These are phyloP conservation scores for Corythucha ciliata DNA, from an alignment of 2,888 invertebrate species.

Conservation along the genomic window DNA sequence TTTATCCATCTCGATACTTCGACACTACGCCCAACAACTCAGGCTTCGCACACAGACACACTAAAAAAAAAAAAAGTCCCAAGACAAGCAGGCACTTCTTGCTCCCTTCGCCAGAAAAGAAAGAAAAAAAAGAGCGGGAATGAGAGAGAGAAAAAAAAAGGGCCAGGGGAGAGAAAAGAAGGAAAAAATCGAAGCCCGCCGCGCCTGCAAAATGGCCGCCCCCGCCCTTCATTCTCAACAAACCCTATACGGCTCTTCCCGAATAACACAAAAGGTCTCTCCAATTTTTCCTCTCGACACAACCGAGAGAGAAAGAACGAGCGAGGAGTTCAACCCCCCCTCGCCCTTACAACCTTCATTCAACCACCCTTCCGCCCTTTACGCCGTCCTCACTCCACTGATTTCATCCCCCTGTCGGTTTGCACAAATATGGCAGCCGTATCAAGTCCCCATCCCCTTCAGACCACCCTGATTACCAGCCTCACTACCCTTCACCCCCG, in stretches of 20 bases:
- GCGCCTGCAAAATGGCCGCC: slow-evolving; percentile 40
- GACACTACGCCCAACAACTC: too few relatives aligned
- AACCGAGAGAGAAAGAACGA: slow-evolving; percentile 42
- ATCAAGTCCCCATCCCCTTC: slow-evolving; percentile 37
- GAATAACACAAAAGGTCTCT: slow-evolving; percentile 36
- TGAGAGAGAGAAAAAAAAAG: slow-evolving; percentile 9
- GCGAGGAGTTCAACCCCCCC: slow-evolving; percentile 41
- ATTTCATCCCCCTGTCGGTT: slow-evolving; percentile 46
- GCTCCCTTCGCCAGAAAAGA: too few relatives aligned
- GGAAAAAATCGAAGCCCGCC: slow-evolving; percentile 34
- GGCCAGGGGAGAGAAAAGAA: too few relatives aligned
- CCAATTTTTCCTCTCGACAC: slow-evolving; percentile 39
- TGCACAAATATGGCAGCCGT: slow-evolving; percentile 39
- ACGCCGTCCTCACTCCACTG: slow-evolving; percentile 42
- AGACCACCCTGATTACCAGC: slow-evolving; percentile 35
- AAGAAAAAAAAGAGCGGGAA: neutral
- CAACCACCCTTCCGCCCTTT: slow-evolving; percentile 15
- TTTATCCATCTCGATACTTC: too few relatives aligned
- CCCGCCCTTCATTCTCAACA: slow-evolving; percentile 36
- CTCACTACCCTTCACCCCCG: slow-evolving; percentile 38
- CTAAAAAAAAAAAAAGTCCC: slow-evolving; percentile 6
- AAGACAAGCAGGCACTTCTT: slow-evolving; percentile 28
- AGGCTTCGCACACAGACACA: too few relatives aligned
- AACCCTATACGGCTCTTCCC: slow-evolving; percentile 32
- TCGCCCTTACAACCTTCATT: slow-evolving; percentile 43